A percentile compares a stretch with the other conserved stretches of the same genome.
phyloP scores from a whole-genome alignment of 2,888 invertebrate species.

The Metallyticus violacea region DNA sequence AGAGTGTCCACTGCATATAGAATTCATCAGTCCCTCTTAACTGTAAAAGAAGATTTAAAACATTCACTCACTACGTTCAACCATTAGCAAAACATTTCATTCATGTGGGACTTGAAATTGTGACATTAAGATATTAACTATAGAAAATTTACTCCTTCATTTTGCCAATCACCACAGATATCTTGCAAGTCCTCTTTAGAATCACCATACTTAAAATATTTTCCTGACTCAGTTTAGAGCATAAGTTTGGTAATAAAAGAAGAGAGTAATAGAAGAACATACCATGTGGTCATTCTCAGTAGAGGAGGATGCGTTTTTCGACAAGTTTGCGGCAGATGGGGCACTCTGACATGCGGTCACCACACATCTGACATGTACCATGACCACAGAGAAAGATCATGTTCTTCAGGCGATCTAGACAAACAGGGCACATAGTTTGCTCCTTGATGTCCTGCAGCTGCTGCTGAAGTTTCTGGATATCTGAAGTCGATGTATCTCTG shows the following conservation, averaged over 20 bases:
- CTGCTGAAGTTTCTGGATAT: conserved; percentile 88
- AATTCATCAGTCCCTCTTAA: no score
- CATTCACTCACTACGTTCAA: no score
- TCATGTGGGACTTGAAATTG: no score
- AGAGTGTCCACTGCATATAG: no score
- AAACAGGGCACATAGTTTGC: conserved; percentile 98
- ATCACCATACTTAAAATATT: background rate
- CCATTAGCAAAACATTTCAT: no score
- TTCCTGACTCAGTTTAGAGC: no score
- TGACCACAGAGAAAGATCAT: conserved; percentile 99
- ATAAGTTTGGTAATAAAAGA: no score
- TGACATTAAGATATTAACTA: no score
- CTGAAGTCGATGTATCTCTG: conserved; percentile 64
- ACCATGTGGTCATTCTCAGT: conserved; percentile 54
- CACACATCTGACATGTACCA: conserved; percentile 97
- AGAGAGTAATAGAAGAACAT: background rate
- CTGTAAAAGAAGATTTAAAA: no score
- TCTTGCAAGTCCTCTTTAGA: no score
- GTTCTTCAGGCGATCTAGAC: conserved; percentile 94
- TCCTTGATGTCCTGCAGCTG: conserved; percentile 97
- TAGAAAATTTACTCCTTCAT: no score
- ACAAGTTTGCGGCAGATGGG: conserved; percentile 97
- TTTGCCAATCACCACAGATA: no score
- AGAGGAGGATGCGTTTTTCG: conserved; percentile 91
- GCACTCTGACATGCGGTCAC: conserved; percentile 95